Evolutionary conservation across 2,888 invertebrate species (phyloP), one percentile per base, ranked within the genome.

Genomic region (Macrosiphum euphorbiae): DNA sequence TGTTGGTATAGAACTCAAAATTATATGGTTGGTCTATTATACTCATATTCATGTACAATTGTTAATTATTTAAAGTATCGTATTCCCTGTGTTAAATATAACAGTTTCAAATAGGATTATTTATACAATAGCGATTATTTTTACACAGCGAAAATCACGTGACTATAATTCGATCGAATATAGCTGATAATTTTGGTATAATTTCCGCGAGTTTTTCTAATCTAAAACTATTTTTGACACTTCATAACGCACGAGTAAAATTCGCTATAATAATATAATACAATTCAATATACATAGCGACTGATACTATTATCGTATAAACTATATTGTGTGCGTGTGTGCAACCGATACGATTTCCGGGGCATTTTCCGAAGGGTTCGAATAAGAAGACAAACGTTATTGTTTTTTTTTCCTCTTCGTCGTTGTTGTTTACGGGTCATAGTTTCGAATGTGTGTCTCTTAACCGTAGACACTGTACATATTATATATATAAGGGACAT

Each of bases 361-460:
- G n/a, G 8, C 47, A 47, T 92, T 92, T 92, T 58, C 20, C 50
- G 35, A 35, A 67, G 92, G 61, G 61, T 61, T n/a, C 50, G 88
- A 67, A 78, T 35, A 20, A 35, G 47, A 67, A 41, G 67, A 88
- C 92, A 28, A 52, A 92, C 88, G 50, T 88, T 67, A 67, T 92
- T 88, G 61, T 87, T 87, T 50, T 85, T 4, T 26, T 55, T 84
- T 44, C 24, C 55, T 58, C 26, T n/a, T 86, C 1, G 35, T 88
- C 26, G 41, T 52, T 24, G 92, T 55, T 28, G 55, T 89, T 93
- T 61, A 90, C 93, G 84, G 89, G 94, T 90, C 61, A 58, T 85
- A 61, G 88, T 88, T 84, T 89, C 67, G 87, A 50, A 90, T 90
- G 90, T 94, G 94, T 94, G 90, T 92, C 92, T 87, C 67, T 67